Base-by-base conservation (phyloP, 2,888 invertebrate species). In the Cheilosia grossa region DNA sequence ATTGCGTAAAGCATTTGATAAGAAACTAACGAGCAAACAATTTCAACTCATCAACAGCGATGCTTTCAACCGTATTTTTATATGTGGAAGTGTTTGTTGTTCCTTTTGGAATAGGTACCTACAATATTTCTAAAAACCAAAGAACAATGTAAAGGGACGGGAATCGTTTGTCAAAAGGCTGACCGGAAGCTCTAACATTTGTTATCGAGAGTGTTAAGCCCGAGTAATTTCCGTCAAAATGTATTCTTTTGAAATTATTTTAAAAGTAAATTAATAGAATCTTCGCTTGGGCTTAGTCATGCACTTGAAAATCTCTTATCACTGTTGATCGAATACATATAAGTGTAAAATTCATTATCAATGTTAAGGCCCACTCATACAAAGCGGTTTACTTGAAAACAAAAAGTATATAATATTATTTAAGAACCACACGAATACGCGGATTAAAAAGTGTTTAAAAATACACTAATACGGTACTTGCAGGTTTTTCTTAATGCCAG, bases 281-380 rank as follows among this genome's bases (percentile, higher is more conserved):
- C 17, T 9, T 19, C 21, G n/a, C 3, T 5, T 4, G n/a, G 10
- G 19, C 3, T 49, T 49, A 49, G 63, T 42, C 27, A 66, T 42
- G 7, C 51, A 30, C 27, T 53, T 54, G 10, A 63, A 63, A 24
- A 64, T 54, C 6, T 44, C 53, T 73, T 73, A 73, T 73, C 73
- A 44, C n/a, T 13, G n/a, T 9, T 51, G 51, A 4, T 42, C 7
- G 53, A 33, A 21, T 51, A 24, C 40, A 44, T 47, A 37, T 13
- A 37, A 37, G 37, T 37, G 30, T 9, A 30, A 9, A 9, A 30
- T 73, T 54, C 63, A 63, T 73, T 63, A 54, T 73, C 73, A 73
- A 54, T 63, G 63, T 63, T 51, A 73, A 30, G 73, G 61, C 37
- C n/a, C 37, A 27, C 24, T 21, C 15, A 24, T 13, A 37, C 19